Evolutionary conservation across 2,797 vertebrate species (phyloP).

Genomic region (Luscinia luscinia): DNA sequence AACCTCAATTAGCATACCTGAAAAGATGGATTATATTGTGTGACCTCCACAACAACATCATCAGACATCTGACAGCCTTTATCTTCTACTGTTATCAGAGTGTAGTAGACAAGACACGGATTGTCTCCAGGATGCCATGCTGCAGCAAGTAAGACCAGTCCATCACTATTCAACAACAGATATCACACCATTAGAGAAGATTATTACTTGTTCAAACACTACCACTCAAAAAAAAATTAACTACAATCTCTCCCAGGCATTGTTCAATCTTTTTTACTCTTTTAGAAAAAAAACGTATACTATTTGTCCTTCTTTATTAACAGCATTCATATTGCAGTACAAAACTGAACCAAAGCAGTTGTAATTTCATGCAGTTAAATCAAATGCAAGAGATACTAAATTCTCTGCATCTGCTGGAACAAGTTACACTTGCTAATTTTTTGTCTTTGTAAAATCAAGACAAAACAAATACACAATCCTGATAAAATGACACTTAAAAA

Average conservation of each 20-base stretch:
- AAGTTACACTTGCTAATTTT: background rate
- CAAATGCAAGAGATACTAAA: background rate
- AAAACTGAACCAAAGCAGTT: background rate
- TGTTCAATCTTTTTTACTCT: background rate
- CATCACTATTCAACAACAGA: slow-evolving; percentile 77
- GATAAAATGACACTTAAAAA: background rate
- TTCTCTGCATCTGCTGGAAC: background rate
- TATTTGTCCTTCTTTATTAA: background rate
- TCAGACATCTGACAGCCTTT: slow-evolving; percentile 81
- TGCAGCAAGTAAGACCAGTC: slow-evolving; percentile 90
- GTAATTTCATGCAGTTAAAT: background rate
- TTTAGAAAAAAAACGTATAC: background rate
- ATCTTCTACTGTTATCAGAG: slow-evolving; percentile 88
- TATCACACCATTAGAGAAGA: background rate
- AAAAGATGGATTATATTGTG: slow-evolving; percentile 89
- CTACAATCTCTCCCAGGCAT: background rate
- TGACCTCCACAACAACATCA: slow-evolving; percentile 89
- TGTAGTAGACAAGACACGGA: slow-evolving; percentile 91
- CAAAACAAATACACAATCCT: background rate
- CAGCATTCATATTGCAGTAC: background rate
- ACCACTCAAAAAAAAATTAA: background rate
- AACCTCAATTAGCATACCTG: slow-evolving; percentile 77
- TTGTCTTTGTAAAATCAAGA: background rate
- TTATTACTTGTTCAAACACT: background rate
- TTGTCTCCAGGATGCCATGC: slow-evolving; percentile 89